phyloP scores from a whole-genome alignment of 2,888 invertebrate species.

The Drosophila ochracea region DNA sequence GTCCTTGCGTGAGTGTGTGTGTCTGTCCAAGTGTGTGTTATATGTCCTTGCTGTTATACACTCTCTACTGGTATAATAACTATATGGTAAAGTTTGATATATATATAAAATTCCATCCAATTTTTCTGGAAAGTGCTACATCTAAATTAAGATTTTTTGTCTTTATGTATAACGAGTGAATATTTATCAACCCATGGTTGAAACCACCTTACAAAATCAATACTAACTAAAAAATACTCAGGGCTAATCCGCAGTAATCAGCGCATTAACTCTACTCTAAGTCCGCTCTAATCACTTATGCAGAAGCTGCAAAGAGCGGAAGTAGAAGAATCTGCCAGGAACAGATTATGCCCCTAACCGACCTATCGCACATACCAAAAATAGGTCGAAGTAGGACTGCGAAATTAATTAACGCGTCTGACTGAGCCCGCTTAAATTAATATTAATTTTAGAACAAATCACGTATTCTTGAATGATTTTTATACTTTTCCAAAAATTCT shows the following conservation, averaged over 20 bases:
- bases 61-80: conserved; percentile 11
- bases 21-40: conserved; percentile 44
- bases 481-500: neutral
- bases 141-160: neutral
- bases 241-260: neutral
- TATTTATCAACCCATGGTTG: neutral
- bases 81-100: neutral
- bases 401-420: neutral
- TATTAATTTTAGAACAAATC: neutral
- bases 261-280: neutral
- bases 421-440: neutral
- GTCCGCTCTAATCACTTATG: neutral
- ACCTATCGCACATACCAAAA: neutral
- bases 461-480: neutral
- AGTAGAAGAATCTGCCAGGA: neutral
- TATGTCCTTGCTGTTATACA: conserved; percentile 62
- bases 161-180: neutral
- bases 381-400: neutral
- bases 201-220: neutral
- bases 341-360: neutral
- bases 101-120: neutral
- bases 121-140: neutral
- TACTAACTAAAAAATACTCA: neutral
- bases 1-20: conserved; percentile 5
- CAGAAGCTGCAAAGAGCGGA: neutral